phyloP scores from a whole-genome alignment of 2,113 vertebrate genomes.

The Gadus macrocephalus region DNA sequence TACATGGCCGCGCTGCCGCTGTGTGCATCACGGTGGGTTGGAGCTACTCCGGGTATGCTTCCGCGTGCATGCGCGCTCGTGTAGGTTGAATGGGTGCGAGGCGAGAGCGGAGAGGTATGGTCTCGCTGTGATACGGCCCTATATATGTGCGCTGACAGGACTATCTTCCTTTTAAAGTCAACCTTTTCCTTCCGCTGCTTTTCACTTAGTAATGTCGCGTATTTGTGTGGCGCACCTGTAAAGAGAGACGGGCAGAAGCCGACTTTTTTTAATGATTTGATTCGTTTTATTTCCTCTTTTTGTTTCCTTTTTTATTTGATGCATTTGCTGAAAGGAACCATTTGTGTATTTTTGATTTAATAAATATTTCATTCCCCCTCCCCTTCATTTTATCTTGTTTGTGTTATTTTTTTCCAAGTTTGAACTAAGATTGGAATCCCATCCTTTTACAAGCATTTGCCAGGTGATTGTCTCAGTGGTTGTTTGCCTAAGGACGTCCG shows the following conservation, averaged over 20 bases:
- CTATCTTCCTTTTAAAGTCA: conserved; percentile 78
- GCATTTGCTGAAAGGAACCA: conserved; percentile 63
- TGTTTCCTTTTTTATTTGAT: conserved; percentile 41
- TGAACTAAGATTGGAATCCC: conserved; percentile 62
- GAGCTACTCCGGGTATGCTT: conserved; percentile 73
- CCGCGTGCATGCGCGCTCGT: conserved; percentile 74
- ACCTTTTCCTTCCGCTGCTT: conserved; percentile 68
- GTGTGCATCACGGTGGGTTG: conserved; percentile 58
- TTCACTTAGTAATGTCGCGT: conserved; percentile 82
- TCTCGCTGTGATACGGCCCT: conserved; percentile 80
- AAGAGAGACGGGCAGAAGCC: conserved; percentile 78
- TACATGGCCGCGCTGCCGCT: neutral
- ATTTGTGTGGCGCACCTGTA: conserved; percentile 81
- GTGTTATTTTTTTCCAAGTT: conserved; percentile 72
- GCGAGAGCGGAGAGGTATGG: conserved; percentile 81
- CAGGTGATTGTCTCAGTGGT: conserved; percentile 70
- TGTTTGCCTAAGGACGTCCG: conserved; percentile 73
- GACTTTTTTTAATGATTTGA: conserved; percentile 74
- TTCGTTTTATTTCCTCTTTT: conserved; percentile 69
- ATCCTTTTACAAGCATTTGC: conserved; percentile 62
- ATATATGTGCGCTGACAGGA: conserved; percentile 76
- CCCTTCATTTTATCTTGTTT: conserved; percentile 68
- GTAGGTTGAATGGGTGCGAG: conserved; percentile 66
- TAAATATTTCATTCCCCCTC: conserved; percentile 70
- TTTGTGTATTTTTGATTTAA: conserved; percentile 73